A percentile compares a stretch with the other conserved stretches of the same genome.
phyloP scores from a whole-genome alignment of 37 sponge, comb jelly and placozoan species.

The Lycopodina hypogea region DNA sequence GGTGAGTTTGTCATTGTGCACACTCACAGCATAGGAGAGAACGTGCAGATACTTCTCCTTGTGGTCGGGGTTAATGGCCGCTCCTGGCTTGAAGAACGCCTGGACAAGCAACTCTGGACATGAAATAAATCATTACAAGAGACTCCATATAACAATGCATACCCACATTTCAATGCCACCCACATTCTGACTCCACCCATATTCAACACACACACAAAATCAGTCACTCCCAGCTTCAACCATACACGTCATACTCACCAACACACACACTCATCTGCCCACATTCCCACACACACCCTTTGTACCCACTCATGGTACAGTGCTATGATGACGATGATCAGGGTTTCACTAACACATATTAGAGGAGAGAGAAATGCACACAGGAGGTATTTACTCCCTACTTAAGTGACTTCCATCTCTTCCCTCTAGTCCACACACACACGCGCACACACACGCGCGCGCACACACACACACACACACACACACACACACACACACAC shows the following conservation, averaged over 20 bases:
- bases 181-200: background rate
- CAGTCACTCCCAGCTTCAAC: background rate
- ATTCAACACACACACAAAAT: background rate
- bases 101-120: slow-evolving; percentile 78
- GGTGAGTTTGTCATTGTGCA: slow-evolving; percentile 39
- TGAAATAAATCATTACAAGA: background rate
- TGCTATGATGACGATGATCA: too few relatives aligned
- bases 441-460: too few relatives aligned
- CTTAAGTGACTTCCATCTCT: too few relatives aligned
- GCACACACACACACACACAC: too few relatives aligned
- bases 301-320: too few relatives aligned
- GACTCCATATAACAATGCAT: background rate
- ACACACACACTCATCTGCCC: background rate
- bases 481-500: too few relatives aligned
- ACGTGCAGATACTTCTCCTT: slow-evolving; percentile 87
- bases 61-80: slow-evolving; percentile 80
- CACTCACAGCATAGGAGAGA: slow-evolving; percentile 84
- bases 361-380: too few relatives aligned
- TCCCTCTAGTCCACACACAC: too few relatives aligned
- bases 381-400: too few relatives aligned
- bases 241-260: too few relatives aligned
- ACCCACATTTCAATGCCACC: background rate
- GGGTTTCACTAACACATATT: too few relatives aligned
- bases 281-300: slow-evolving; percentile 15
- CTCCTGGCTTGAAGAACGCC: slow-evolving; percentile 80